These are phyloP conservation scores for Magallana angulata DNA, from an alignment of 1,140 invertebrate species.

Conservation along the genomic window DNA sequence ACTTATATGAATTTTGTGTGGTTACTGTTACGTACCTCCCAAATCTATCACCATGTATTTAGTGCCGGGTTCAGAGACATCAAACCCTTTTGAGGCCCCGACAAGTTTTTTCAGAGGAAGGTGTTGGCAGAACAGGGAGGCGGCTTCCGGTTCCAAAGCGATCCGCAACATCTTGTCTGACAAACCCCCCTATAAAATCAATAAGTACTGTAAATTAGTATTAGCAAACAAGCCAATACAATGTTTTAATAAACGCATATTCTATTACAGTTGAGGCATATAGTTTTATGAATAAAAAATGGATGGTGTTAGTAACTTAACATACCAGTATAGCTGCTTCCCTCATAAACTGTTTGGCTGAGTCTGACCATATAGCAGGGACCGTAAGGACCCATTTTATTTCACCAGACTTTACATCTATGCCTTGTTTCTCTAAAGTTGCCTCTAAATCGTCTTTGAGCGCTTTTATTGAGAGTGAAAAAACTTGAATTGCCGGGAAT, in stretches of 20 bases:
- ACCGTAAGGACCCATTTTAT: slow-evolving; percentile 48
- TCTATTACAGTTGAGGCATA: no score
- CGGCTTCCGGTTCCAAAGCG: slow-evolving; percentile 83
- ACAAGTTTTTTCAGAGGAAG: slow-evolving; percentile 41
- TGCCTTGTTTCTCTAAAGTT: slow-evolving; percentile 28
- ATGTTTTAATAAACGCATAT: no score
- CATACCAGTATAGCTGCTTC: no score
- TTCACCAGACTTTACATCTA: slow-evolving; percentile 17
- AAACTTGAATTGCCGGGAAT: slow-evolving; percentile 44
- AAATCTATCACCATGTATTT: slow-evolving; percentile 52
- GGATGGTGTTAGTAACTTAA: no score
- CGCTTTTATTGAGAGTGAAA: slow-evolving; percentile 38
- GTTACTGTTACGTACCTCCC: no score
- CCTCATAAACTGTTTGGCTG: slow-evolving; percentile 52
- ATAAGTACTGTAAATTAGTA: no score
- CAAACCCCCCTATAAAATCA: no score
- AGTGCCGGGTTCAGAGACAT: slow-evolving; percentile 33
- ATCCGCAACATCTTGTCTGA: slow-evolving; percentile 23
- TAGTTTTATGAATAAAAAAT: no score
- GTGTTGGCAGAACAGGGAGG: slow-evolving; percentile 82
- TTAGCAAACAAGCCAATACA: no score
- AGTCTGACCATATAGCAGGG: slow-evolving; percentile 49
- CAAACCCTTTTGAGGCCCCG: slow-evolving; percentile 31
- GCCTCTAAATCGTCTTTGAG: slow-evolving; percentile 42
- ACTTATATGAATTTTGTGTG: no score